Conservation (phyloP, 2,888 invertebrate genomes). For the Leptinotarsa rubiginosa region DNA sequence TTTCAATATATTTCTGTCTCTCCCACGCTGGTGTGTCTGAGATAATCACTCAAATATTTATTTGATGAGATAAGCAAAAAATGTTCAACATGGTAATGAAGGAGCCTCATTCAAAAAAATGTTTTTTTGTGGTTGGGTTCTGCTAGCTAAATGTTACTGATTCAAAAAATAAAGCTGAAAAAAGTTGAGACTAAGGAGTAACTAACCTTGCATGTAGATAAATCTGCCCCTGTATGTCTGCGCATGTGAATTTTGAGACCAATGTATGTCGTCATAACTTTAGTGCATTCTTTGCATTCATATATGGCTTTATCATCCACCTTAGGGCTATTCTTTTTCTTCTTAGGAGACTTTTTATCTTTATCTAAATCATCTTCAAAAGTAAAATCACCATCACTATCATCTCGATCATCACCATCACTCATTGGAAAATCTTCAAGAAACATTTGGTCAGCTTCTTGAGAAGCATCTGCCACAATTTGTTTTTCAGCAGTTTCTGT, state of each 20-base stretch:
- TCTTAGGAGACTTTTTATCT: conserved; percentile 41
- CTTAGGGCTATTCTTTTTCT: conserved; percentile 38
- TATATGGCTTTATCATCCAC: conserved; percentile 52
- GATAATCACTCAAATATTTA: too few species aligned
- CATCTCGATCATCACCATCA: conserved; percentile 43
- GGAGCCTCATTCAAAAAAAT: too few species aligned
- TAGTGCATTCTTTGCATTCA: conserved; percentile 59
- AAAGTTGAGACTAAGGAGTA: not conserved
- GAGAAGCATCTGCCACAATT: conserved; percentile 10
- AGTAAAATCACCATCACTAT: conserved; percentile 46
- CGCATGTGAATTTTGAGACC: conserved; percentile 71
- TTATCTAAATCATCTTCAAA: conserved; percentile 34
- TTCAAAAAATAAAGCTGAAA: not conserved
- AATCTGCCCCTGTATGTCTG: conserved; percentile 71
- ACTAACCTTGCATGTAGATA: conserved; percentile 57
- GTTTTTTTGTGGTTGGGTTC: too few species aligned
- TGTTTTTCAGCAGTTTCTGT: conserved; percentile 25
- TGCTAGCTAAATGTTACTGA: too few species aligned
- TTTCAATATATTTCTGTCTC: too few species aligned
- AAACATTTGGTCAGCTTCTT: conserved; percentile 26
- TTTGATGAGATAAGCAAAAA: too few species aligned
- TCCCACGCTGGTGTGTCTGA: too few species aligned
- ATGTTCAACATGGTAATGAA: too few species aligned
- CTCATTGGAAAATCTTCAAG: conserved; percentile 51
- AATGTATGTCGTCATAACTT: conserved; percentile 57